Evolutionary conservation across 2,797 vertebrate genomes (phyloP), one percentile per base, ranked within the genome.

Genomic region (Cephalopachus bancanus): DNA sequence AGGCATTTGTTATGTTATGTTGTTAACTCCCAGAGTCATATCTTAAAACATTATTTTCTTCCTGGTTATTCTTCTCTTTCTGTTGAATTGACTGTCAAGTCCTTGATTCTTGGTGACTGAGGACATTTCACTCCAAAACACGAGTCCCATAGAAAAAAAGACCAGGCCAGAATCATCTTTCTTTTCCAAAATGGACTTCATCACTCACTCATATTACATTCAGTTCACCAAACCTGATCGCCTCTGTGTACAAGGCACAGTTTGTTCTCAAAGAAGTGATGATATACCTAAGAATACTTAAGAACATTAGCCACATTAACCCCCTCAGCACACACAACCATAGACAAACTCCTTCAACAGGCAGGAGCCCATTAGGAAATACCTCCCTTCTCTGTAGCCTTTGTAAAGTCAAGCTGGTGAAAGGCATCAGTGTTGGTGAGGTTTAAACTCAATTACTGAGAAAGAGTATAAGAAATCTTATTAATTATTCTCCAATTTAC

Each of bases 401-500:
- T 69, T 93, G 20, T n/a, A 53, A 94, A 92, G 57, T 26, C 11
- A 84, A 65, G 76, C 51, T 37, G 11, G 60, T 67, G 11, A 83
- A 91, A 90, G 22, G 16, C 44, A 30, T 80, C 28, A 16, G 0
- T 55, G 30, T 67, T 64, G 51, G 24, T 89, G 92, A 94, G 75
- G n/a, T 64, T 91, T 78, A 72, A 87, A 95, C 65, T 60, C 30
- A 81, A 10, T 55, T 60, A 83, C 26, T 51, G 79, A 57, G 85
- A 87, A 94, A 85, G 15, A 64, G 55, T 67, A 60, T 65, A 76
- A 84, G 53, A 89, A 89, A 72, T 60, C 44, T n/a, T 65, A 71
- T n/a, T 78, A 92, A 80, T 91, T 80, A 64, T 88, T 97, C 79
- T 96, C 78, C 24, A 57, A 0, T 83, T 64, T 86, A 44, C 44